Conservation (phyloP, 2,797 vertebrate species). For the Pipistrellus kuhlii region DNA sequence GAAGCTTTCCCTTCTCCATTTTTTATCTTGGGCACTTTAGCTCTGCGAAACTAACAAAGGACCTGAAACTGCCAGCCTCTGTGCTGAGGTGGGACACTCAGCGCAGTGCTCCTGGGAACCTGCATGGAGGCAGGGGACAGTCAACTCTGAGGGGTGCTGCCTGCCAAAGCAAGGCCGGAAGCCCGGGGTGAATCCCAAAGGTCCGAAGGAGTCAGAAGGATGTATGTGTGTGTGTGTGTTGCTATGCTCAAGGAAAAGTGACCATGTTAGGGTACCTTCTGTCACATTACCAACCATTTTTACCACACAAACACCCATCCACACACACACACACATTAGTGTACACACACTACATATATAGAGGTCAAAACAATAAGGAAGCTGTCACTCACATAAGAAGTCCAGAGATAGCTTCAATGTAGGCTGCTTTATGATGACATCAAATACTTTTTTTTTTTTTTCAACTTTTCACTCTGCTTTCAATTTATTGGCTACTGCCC, state of each 20-base stretch:
- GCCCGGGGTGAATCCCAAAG: not conserved
- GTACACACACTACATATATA: not conserved
- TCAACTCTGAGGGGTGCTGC: not conserved
- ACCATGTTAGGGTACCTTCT: not conserved
- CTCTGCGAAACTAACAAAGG: not conserved
- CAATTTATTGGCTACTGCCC: not conserved
- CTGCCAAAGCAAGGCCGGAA: not conserved
- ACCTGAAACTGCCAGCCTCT: not conserved
- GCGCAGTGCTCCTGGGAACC: not conserved
- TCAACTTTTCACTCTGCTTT: slow-evolving; percentile 36
- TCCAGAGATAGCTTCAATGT: slow-evolving; percentile 11
- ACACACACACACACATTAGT: not conserved
- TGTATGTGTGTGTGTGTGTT: not conserved
- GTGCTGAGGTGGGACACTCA: not conserved
- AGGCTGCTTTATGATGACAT: not conserved
- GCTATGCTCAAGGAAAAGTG: not conserved
- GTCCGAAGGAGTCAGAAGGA: not conserved
- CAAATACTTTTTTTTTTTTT: not conserved
- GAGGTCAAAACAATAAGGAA: not conserved
- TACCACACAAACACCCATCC: too few species aligned
- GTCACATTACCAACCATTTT: not conserved
- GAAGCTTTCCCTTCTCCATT: not conserved
- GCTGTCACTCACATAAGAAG: not conserved
- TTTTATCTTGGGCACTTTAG: not conserved
- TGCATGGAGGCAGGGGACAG: not conserved